A percentile compares a stretch with the other conserved stretches of the same genome.
Conservation (phyloP, 2,888 invertebrate genomes). For the Hedychridium roseum region DNA sequence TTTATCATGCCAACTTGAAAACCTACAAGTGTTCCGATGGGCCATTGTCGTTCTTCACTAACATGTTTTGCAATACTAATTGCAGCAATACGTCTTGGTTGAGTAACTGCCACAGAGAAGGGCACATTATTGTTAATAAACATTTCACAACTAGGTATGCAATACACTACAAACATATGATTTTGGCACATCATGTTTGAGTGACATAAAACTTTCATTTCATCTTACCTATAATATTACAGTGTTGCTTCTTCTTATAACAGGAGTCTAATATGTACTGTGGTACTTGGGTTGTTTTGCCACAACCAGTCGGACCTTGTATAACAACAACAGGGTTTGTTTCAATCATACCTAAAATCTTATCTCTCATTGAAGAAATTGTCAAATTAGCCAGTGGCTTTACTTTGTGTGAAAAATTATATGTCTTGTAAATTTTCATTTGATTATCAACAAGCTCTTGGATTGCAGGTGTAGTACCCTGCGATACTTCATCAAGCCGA, state of each 20-base stretch:
- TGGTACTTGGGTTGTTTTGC: slow-evolving; percentile 88
- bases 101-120: slow-evolving; percentile 88
- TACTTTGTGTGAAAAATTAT: slow-evolving; percentile 55
- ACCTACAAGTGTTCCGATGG: slow-evolving; percentile 83
- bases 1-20: slow-evolving; percentile 84
- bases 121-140: too few relatives aligned
- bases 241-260: slow-evolving; percentile 70
- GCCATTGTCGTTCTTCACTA: slow-evolving; percentile 83
- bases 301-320: slow-evolving; percentile 94
- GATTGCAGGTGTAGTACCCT: slow-evolving; percentile 41
- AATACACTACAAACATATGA: not conserved
- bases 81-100: slow-evolving; percentile 93
- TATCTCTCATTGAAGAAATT: slow-evolving; percentile 45
- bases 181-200: not conserved
- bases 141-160: not conserved
- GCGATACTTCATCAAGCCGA: slow-evolving; percentile 47
- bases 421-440: slow-evolving; percentile 54
- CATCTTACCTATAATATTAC: slow-evolving; percentile 75
- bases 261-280: slow-evolving; percentile 90
- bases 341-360: slow-evolving; percentile 76
- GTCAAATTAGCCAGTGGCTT: slow-evolving; percentile 48
- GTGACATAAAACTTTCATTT: not conserved
- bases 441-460: slow-evolving; percentile 35
- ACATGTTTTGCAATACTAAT: slow-evolving; percentile 88
- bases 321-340: slow-evolving; percentile 81